Conservation (phyloP, 2,888 invertebrate genomes). For the Cataglyphis cursor region DNA sequence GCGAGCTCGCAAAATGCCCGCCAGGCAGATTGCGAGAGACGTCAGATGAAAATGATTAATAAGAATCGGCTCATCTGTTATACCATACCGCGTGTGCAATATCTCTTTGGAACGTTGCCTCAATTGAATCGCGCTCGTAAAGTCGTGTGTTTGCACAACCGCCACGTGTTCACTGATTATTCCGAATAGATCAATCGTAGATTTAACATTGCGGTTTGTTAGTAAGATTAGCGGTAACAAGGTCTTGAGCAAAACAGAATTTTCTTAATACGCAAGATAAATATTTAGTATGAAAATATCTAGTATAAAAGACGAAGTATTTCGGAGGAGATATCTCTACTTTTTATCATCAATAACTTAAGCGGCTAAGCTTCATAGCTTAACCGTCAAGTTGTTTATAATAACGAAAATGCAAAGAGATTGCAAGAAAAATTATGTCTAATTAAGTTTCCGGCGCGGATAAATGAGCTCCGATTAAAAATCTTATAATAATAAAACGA, state of each 20-base stretch:
- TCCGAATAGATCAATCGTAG: constrained; percentile 38
- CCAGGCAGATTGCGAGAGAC: constrained; percentile 61
- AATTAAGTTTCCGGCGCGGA: not conserved
- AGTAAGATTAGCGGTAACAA: not conserved
- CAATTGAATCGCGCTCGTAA: constrained; percentile 65
- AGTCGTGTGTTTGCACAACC: constrained; percentile 48
- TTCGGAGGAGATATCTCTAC: not conserved
- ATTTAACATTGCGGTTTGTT: not conserved
- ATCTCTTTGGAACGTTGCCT: constrained; percentile 54
- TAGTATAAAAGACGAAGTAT: not conserved
- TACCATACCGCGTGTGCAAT: constrained; percentile 54
- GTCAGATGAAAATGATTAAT: constrained; percentile 70
- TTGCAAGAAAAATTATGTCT: not conserved
- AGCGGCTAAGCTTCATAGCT: not conserved
- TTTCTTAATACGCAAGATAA: not conserved
- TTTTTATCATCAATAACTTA: not conserved
- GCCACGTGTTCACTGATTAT: constrained; percentile 38
- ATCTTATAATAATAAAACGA: not conserved
- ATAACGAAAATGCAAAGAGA: not conserved
- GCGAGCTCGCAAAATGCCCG: constrained; percentile 48
- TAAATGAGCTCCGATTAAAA: not conserved
- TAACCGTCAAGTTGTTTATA: not conserved
- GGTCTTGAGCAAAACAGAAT: not conserved
- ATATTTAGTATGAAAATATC: not conserved
- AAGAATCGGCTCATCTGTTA: constrained; percentile 57